Evolutionary conservation across 2,797 vertebrate genomes (phyloP).

Genomic region (Sebastes reedi): DNA sequence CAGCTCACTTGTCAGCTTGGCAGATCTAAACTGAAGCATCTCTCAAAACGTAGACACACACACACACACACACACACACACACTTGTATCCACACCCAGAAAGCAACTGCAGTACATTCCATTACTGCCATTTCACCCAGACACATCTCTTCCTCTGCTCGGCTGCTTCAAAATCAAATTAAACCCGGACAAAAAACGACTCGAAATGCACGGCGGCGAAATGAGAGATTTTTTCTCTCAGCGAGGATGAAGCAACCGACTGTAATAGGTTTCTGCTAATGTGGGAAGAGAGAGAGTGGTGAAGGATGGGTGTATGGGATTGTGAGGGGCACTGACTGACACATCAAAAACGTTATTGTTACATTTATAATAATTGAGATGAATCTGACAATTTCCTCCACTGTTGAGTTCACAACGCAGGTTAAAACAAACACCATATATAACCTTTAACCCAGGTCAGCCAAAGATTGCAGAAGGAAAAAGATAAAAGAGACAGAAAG

Average conservation of each 20-base stretch:
- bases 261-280: conserved; percentile 18
- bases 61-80: conserved; percentile 14
- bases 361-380: neutral
- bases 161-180: conserved; percentile 45
- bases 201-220: neutral
- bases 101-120: conserved; percentile 6
- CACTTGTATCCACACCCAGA: neutral
- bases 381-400: neutral
- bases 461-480: neutral
- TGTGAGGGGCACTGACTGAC: neutral
- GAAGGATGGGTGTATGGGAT: neutral
- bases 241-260: conserved; percentile 28
- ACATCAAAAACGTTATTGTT: neutral
- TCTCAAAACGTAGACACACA: conserved; percentile 1
- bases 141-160: conserved; percentile 25
- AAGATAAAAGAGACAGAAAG: neutral
- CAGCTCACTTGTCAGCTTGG: conserved; percentile 23
- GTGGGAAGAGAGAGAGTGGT: neutral
- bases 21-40: conserved; percentile 28
- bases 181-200: conserved; percentile 10
- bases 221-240: conserved; percentile 7
- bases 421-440: neutral
- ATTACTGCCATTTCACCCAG: conserved; percentile 21
- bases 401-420: neutral
- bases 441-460: conserved; percentile 3